Evolutionary conservation across 2,888 invertebrate species (phyloP), one percentile per base, ranked within the genome.

Genomic region (Auanema sp.): DNA sequence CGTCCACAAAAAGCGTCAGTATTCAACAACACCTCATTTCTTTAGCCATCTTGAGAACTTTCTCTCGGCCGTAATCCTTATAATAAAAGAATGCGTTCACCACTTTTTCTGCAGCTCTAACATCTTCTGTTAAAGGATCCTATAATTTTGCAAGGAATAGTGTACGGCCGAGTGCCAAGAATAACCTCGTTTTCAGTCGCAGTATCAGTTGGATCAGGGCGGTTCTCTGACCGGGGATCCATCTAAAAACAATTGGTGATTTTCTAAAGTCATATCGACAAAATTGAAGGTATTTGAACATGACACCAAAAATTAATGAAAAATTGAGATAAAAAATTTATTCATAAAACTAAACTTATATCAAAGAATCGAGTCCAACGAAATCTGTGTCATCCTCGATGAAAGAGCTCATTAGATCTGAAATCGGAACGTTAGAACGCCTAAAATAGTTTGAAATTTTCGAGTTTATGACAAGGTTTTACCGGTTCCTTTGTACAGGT

Each of bases 31-130:
- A 33, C 71, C 60, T 60, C 60, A 72, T 51, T 24, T 72, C 64
- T 11, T 41, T 14, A 23, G 69, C 21, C 44, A 59, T 66, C 55
- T 16, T 47, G 23, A 73, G 41, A 0, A 71, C 64, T 53, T 75
- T 66, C 21, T 70, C 68, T 43, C 62, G 60, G 23, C 72, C 74
- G 50, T 68, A 71, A 12, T 66, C 65, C 52, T 68, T 58, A 60
- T 79, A 79, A 53, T 69, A 79, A 8, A 62, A 57, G 18, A 79
- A 69, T n/a, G 79, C 78, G 58, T 79, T 79, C 40, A 79, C 49
- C 12, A 79, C 79, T 57, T 75, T 65, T 55, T 75, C 77, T 1
- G 69, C 58, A 12, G 73, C 71, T 33, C 67, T 55, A 5, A 68
- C 58, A 60, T 79, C 79, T 25, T 64, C 64, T 10, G 44, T 44